Evolutionary conservation across 2,888 invertebrate genomes (phyloP), one percentile per base, ranked within the genome.

Genomic region (Mesoligia furuncula): DNA sequence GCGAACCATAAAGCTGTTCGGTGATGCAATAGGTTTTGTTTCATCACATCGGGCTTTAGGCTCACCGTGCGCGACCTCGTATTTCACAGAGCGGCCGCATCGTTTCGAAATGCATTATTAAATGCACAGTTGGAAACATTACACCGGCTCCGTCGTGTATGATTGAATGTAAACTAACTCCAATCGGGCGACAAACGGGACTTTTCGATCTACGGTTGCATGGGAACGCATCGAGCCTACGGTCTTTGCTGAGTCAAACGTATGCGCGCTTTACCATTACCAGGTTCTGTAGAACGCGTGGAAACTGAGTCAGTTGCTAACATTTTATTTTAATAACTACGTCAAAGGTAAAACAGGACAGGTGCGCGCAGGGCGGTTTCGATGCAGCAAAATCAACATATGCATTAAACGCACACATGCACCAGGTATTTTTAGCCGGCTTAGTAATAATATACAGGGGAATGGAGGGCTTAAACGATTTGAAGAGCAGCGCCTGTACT

Each of bases 21-120:
- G 91, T 96, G 95, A 95, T 92, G 95, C 95, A 96, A 95, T 94
- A 90, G 94, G 95, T 95, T 95, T 95, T 94, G 95, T 96, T 96
- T 96, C 96, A 93, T 95, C 96, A 96, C 92, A 90, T 90, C 86
- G 91, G 94, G 94, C 94, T 95, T 94, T 93, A 91, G 95, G 94
- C 94, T 93, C 94, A 95, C 94, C 91, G 94, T 93, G 90, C 90
- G 90, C 95, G 96, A 93, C 96, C 96, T 96, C 96, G 96, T 93
- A 93, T 94, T 94, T 94, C 95, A 94, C 93, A 95, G 95, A 94
- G 92, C 93, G 93, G 93, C 94, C 94, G 95, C 95, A 94, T 95
- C 96, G 94, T 96, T 95, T 95, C 96, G 96, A 96, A 96, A 96
- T 95, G 96, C 95, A 96, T 96, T 88, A 88, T 88, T 95, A 92